These are phyloP conservation scores for Taeniopygia guttata DNA, from an alignment of 2,797 vertebrate genomes.

Conservation along the genomic window DNA sequence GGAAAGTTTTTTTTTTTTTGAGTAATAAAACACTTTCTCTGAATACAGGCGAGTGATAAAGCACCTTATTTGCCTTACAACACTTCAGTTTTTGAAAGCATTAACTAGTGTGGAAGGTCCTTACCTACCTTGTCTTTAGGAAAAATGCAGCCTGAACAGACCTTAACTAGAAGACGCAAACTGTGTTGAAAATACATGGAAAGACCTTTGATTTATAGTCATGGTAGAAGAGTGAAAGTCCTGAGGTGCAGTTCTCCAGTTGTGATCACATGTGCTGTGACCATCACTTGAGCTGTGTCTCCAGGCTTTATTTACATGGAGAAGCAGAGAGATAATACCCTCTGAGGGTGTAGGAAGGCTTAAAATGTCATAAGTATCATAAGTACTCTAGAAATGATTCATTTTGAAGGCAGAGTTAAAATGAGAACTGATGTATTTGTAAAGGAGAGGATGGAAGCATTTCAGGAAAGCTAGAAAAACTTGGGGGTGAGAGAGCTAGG, in stretches of 20 bases:
- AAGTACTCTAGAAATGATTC: neutral
- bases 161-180: neutral
- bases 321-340: neutral
- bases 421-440: neutral
- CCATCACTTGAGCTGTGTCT: neutral
- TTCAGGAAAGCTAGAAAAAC: neutral
- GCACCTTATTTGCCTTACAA: neutral
- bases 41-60: neutral
- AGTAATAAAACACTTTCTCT: neutral
- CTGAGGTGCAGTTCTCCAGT: neutral
- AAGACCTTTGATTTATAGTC: neutral
- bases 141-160: neutral
- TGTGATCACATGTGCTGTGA: neutral
- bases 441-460: neutral
- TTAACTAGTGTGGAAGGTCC: neutral
- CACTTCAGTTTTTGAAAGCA: neutral
- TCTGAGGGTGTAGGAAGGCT: neutral
- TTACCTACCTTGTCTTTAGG: neutral
- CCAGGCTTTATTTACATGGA: neutral
- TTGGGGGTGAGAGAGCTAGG: accelerated
- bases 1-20: neutral
- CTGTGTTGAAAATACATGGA: neutral
- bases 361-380: neutral
- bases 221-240: neutral
- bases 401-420: neutral